These are phyloP conservation scores for Hypena proboscidalis DNA, from an alignment of 2,888 invertebrate species.

Conservation along the genomic window DNA sequence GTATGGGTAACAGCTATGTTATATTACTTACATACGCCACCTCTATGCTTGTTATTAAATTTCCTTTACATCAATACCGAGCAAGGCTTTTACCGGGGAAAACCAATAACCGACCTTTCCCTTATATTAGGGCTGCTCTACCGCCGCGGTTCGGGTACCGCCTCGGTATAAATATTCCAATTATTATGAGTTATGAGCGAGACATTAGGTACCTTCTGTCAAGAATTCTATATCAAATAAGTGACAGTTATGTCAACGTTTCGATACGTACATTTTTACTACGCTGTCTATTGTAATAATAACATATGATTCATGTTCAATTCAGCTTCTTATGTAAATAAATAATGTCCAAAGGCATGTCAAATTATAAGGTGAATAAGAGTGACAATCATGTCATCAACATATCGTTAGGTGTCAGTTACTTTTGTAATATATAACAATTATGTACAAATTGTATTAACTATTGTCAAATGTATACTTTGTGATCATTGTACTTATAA, in stretches of 20 bases:
- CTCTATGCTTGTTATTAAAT: conserved; percentile 55
- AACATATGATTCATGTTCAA: no score
- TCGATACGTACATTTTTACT: no score
- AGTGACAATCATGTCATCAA: no score
- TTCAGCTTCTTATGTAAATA: no score
- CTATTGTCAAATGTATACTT: no score
- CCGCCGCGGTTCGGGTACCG: conserved; percentile 6
- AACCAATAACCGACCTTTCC: conserved; percentile 59
- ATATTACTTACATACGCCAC: conserved; percentile 22
- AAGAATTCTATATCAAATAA: not conserved
- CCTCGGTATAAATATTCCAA: conserved; percentile 13
- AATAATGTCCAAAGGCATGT: no score
- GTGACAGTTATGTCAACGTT: not conserved
- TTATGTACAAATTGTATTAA: no score
- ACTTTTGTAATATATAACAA: no score
- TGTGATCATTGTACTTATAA: no score
- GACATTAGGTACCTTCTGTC: not conserved
- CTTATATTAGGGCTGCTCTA: conserved; percentile 28
- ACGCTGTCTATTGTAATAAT: no score
- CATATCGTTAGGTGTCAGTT: no score
- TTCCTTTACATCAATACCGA: conserved; percentile 54
- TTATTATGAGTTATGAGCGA: conserved; percentile 17
- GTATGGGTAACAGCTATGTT: conserved; percentile 1
- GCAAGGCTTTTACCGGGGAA: conserved; percentile 54
- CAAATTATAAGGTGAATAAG: no score